Conservation (phyloP, 2,888 invertebrate species). For the Drosophila leonis region DNA sequence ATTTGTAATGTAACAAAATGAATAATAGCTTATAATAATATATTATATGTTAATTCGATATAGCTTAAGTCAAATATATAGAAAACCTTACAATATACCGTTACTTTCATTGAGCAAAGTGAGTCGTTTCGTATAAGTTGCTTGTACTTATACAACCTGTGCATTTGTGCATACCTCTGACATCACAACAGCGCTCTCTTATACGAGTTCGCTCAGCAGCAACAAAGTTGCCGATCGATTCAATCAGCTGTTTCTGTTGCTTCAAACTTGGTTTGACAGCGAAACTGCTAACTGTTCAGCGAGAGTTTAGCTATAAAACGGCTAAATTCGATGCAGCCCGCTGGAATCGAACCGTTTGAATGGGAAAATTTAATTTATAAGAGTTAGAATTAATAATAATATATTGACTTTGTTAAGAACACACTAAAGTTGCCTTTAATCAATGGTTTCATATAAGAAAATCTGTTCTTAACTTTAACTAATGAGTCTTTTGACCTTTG, state of each 20-base stretch:
- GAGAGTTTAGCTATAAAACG: conserved; percentile 24
- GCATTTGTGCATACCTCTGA: conserved; percentile 6
- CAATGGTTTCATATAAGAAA: neutral
- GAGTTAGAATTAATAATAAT: neutral
- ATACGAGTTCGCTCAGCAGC: conserved; percentile 20
- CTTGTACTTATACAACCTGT: neutral
- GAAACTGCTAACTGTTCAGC: conserved; percentile 17
- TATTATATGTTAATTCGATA: neutral
- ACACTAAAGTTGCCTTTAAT: neutral
- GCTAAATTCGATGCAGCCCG: conserved; percentile 3
- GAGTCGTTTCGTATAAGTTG: neutral
- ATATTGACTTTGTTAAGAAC: neutral
- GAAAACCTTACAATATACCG: neutral
- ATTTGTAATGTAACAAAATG: neutral
- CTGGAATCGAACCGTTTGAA: neutral
- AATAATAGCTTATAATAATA: neutral
- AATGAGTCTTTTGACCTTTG: conserved; percentile 63
- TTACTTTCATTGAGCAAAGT: neutral
- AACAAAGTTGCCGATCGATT: conserved; percentile 6
- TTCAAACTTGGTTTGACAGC: conserved; percentile 53
- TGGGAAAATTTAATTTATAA: neutral
- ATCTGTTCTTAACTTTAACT: conserved; percentile 15
- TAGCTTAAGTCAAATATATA: neutral
- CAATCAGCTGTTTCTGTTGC: conserved; percentile 32
- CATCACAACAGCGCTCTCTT: conserved; percentile 26